phyloP scores from a whole-genome alignment of 2,113 vertebrate genomes.

The Corvus hawaiiensis region DNA sequence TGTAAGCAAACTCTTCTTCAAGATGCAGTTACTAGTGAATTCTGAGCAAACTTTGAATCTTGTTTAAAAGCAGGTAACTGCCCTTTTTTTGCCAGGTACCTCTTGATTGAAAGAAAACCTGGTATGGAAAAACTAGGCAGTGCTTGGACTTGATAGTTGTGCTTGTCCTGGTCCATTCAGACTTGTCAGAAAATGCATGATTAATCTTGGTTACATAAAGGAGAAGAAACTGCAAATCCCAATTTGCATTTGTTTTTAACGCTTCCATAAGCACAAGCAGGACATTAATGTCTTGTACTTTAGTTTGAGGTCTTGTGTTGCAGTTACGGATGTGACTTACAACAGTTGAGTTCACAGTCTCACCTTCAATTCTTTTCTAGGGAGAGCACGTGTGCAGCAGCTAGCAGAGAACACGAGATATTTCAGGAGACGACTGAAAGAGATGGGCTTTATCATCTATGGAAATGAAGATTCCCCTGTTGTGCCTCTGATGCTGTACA shows the following conservation, averaged over 20 bases:
- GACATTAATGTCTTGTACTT: neutral
- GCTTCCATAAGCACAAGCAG: neutral
- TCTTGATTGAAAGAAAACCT: neutral
- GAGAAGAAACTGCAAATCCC: neutral
- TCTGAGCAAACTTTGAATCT: neutral
- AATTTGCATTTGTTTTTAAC: neutral
- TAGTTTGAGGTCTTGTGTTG: neutral
- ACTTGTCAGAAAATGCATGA: neutral
- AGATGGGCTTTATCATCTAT: constrained; percentile 96
- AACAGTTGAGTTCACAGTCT: neutral
- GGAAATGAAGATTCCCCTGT: constrained; percentile 94
- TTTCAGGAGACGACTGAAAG: constrained; percentile 86
- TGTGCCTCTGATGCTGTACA: constrained; percentile 95
- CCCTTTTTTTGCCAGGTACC: neutral
- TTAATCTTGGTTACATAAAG: neutral
- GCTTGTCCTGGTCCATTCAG: neutral
- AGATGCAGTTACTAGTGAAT: neutral
- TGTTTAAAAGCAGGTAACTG: neutral
- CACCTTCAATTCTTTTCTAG: constrained; percentile 58
- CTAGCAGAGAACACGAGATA: constrained; percentile 90
- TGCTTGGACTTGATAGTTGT: neutral
- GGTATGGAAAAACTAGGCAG: neutral
- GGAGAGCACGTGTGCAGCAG: constrained; percentile 83
- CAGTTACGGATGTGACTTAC: neutral
- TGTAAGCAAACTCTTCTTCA: neutral